These are phyloP conservation scores for Sandelia bainsii DNA, from an alignment of 2,797 vertebrate species.

Conservation along the genomic window DNA sequence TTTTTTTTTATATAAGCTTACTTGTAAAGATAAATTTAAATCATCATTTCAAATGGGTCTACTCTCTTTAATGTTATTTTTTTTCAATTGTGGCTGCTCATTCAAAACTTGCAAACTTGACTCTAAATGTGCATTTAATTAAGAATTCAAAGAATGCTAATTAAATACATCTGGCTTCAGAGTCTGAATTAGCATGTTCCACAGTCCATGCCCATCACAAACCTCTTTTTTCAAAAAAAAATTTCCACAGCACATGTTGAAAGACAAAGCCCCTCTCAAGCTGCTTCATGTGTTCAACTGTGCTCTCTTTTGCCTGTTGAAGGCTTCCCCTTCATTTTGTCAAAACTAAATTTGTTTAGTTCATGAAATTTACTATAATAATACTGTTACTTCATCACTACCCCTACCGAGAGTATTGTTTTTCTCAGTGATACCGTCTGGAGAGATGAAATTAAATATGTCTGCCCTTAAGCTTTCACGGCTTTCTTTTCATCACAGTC, in stretches of 20 bases:
- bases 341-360: constrained; percentile 65
- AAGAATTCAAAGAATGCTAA: constrained; percentile 74
- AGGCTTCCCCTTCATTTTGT: constrained; percentile 57
- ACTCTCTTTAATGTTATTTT: constrained; percentile 57
- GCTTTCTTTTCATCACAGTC: constrained; percentile 69
- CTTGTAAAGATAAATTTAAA: constrained; percentile 55
- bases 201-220: constrained; percentile 52
- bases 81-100: constrained; percentile 54
- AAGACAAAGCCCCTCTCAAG: constrained; percentile 55
- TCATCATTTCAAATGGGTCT: constrained; percentile 51
- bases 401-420: constrained; percentile 54
- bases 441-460: constrained; percentile 67
- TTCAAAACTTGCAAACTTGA: constrained; percentile 56
- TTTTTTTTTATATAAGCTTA: constrained; percentile 21
- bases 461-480: constrained; percentile 65
- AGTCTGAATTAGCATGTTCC: constrained; percentile 44
- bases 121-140: constrained; percentile 75
- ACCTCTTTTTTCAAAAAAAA: constrained; percentile 22
- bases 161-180: constrained; percentile 65
- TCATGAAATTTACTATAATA: constrained; percentile 69
- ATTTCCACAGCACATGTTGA: constrained; percentile 25
- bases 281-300: constrained; percentile 55
- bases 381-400: constrained; percentile 57
- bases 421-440: constrained; percentile 57
- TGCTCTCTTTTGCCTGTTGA: constrained; percentile 40